Conservation (phyloP, 2,113 vertebrate genomes). For the Prunella himalayana region DNA sequence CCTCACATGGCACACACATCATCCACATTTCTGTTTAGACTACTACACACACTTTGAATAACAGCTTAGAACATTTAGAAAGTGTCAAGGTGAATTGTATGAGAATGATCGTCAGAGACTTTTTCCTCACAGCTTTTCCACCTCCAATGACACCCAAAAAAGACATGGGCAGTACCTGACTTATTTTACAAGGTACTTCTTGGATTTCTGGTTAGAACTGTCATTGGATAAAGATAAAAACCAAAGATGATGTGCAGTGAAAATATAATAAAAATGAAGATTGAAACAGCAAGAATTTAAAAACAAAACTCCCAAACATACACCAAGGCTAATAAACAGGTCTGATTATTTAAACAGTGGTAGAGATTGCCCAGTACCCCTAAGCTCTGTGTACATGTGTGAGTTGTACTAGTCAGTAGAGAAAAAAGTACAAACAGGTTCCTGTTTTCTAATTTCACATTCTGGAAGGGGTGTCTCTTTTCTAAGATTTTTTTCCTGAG, state of each 20-base stretch:
- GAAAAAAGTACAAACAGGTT: not conserved
- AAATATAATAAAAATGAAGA: not conserved
- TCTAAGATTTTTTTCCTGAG: not conserved
- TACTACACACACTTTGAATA: not conserved
- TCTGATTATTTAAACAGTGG: not conserved
- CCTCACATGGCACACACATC: not conserved
- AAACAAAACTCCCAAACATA: not conserved
- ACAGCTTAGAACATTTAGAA: not conserved
- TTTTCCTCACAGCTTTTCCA: not conserved
- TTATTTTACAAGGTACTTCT: not conserved
- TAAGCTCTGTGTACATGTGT: not conserved
- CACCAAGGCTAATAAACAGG: not conserved
- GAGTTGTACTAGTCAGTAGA: not conserved
- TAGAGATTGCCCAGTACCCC: not conserved
- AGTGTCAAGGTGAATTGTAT: not conserved
- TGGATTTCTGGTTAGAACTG: not conserved
- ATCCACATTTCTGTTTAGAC: not conserved
- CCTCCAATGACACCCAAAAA: not conserved
- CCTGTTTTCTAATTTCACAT: not conserved
- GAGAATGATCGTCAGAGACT: not conserved
- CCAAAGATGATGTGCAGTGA: not conserved
- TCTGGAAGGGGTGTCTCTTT: not conserved
- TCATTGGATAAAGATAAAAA: not conserved
- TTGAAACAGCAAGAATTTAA: not conserved
- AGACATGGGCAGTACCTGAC: not conserved